A percentile compares a stretch with the other conserved stretches of the same genome.
Evolutionary conservation across 2,888 invertebrate species (phyloP).

Genomic region (Nymphalis urticae): DNA sequence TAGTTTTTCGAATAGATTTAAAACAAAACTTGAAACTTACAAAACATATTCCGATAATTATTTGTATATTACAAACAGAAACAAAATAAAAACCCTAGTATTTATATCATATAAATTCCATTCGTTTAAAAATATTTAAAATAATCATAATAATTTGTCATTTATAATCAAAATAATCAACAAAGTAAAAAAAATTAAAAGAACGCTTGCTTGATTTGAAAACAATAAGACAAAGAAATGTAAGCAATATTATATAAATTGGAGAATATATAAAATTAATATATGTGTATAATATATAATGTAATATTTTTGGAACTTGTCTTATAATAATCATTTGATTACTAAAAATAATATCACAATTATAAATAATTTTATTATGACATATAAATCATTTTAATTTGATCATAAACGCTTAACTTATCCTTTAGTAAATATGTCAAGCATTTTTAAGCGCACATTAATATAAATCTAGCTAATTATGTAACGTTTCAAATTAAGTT

Average conservation of each 20-base stretch:
- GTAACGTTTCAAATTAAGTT: too few species aligned
- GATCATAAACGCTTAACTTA: too few species aligned
- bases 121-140: too few species aligned
- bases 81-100: too few species aligned
- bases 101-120: too few species aligned
- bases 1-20: slow-evolving; percentile 14
- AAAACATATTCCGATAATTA: too few species aligned
- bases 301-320: neutral
- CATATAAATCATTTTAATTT: too few species aligned
- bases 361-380: too few species aligned
- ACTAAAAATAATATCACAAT: too few species aligned
- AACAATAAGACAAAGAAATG: neutral
- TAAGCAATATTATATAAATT: slow-evolving; percentile 1
- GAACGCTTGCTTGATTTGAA: neutral
- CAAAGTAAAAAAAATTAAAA: neutral
- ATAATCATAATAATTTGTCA: too few species aligned
- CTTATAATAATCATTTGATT: neutral
- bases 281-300: neutral
- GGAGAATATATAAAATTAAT: neutral
- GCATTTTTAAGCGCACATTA: neutral
- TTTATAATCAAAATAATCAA: neutral
- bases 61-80: too few species aligned
- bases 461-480: neutral
- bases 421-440: neutral
- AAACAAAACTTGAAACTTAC: neutral